Base-by-base conservation (phyloP, 2,888 invertebrate genomes). In the Podotricha telesiphe region DNA sequence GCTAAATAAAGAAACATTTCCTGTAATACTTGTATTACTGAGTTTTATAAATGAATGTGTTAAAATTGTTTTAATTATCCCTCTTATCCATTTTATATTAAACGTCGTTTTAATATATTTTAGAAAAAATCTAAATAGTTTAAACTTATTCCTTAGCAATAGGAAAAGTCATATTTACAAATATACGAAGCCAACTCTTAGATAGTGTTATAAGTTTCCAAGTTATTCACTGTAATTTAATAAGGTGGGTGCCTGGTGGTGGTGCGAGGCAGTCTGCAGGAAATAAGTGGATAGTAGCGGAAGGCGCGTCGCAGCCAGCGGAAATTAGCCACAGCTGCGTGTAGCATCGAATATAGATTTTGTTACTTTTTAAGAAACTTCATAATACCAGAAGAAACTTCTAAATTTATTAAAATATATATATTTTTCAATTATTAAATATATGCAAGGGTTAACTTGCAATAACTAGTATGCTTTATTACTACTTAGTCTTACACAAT, bases 241-340 rank as follows among this genome's bases (percentile, higher is more conserved):
- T 45, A 59, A 59, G 42, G 42, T 59, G 42, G n/a, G 42, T n/a
- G 66, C 28, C 42, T 6, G 22, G 42, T 34, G 22, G 64, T 58
- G 56, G 50, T 37, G 37, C 58, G 67, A 63, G 34, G 17, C 58
- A 67, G 64, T 65, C 58, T 64, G 55, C 61, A 48, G 64, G 67
- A 65, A 69, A 50, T 40, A 22, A 63, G 64, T 56, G 64, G 50
- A 58, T 64, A 63, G 53, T 59, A 64, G 42, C 67, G 67, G 67
- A 67, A 70, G 64, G 55, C 67, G 58, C 53, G 22, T 53, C 63
- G 53, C 53, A 61, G 70, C 53, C 17, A 48, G 34, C 64, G 70
- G 67, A 70, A 70, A 70, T 70, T 67, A 67, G 51, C 40, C 64
- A 20, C 48, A 51, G 48, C 28, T 67, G 63, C 50, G 42, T 68